phyloP scores from a whole-genome alignment of 2,888 invertebrate genomes.

The Tanytarsus gracilentus region DNA sequence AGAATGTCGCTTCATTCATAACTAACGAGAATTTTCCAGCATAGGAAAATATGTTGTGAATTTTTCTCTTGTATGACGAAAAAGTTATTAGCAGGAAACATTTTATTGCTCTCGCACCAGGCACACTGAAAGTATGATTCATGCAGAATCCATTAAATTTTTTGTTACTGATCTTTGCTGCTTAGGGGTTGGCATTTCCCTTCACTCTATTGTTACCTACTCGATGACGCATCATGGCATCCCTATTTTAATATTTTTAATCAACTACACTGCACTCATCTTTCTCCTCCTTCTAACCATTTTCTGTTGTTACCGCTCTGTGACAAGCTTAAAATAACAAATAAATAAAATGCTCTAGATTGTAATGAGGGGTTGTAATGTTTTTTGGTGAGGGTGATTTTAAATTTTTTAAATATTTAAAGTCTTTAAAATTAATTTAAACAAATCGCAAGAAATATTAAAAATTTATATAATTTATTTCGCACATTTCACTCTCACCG shows the following conservation, averaged over 20 bases:
- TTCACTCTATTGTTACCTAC: neutral
- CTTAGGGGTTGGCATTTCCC: slow-evolving; percentile 12
- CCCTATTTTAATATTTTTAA: slow-evolving; percentile 3
- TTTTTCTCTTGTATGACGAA: slow-evolving; percentile 8
- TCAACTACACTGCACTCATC: neutral
- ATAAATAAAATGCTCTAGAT: neutral
- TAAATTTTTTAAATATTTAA: too few species aligned
- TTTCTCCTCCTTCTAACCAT: too few species aligned
- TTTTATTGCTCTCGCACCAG: neutral
- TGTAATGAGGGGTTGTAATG: neutral
- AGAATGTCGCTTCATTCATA: too few species aligned
- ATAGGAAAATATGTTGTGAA: slow-evolving; percentile 9
- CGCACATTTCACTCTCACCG: too few species aligned
- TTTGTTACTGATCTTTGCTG: neutral
- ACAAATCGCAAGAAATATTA: too few species aligned
- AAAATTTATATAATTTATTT: too few species aligned
- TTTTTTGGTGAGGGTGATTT: neutral
- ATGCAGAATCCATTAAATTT: slow-evolving; percentile 6
- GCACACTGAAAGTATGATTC: neutral
- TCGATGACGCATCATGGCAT: slow-evolving; percentile 1
- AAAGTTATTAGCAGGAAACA: slow-evolving; percentile 25
- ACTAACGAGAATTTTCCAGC: too few species aligned
- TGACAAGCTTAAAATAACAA: slow-evolving; percentile 27
- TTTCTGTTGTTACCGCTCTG: neutral
- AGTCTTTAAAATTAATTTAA: too few species aligned